phyloP scores from a whole-genome alignment of 2,888 invertebrate species.

The Drosophila colorata region DNA sequence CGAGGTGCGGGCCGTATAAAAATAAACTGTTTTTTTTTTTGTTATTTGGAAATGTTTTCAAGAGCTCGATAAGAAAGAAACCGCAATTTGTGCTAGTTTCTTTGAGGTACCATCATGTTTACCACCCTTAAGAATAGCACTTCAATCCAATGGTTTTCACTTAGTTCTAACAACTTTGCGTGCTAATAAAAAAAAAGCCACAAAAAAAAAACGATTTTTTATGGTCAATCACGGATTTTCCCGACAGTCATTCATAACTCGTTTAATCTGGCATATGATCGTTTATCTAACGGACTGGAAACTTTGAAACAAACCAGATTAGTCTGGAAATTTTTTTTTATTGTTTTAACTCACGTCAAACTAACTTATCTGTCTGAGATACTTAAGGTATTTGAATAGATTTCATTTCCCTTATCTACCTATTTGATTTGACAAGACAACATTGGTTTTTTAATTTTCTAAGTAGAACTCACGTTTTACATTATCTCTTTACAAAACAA shows the following conservation, averaged over 20 bases:
- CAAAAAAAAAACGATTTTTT: not conserved
- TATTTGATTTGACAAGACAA: no score
- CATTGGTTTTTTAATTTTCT: no score
- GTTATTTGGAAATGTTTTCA: slow-evolving; percentile 26
- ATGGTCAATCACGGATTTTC: slow-evolving; percentile 24
- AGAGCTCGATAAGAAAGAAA: slow-evolving; percentile 39
- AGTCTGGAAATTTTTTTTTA: slow-evolving; percentile 5
- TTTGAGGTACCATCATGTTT: slow-evolving; percentile 9
- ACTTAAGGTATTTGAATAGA: not conserved
- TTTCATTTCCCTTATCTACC: not conserved
- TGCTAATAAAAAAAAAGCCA: slow-evolving; percentile 16
- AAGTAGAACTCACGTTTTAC: no score
- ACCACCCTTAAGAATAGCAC: slow-evolving; percentile 18
- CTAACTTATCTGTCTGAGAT: not conserved
- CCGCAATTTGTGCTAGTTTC: slow-evolving; percentile 39
- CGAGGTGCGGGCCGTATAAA: slow-evolving; percentile 37
- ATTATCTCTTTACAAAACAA: no score
- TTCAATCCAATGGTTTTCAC: not conserved
- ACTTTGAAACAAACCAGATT: slow-evolving; percentile 9
- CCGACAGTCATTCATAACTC: slow-evolving; percentile 28
- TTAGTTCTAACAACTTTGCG: slow-evolving; percentile 13
- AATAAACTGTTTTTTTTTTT: slow-evolving; percentile 43
- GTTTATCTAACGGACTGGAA: slow-evolving; percentile 9
- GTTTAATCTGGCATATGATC: slow-evolving; percentile 26
- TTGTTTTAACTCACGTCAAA: no score